These are phyloP conservation scores for Pardosa pseudoannulata DNA, from an alignment of 2,888 invertebrate species.

Conservation along the genomic window DNA sequence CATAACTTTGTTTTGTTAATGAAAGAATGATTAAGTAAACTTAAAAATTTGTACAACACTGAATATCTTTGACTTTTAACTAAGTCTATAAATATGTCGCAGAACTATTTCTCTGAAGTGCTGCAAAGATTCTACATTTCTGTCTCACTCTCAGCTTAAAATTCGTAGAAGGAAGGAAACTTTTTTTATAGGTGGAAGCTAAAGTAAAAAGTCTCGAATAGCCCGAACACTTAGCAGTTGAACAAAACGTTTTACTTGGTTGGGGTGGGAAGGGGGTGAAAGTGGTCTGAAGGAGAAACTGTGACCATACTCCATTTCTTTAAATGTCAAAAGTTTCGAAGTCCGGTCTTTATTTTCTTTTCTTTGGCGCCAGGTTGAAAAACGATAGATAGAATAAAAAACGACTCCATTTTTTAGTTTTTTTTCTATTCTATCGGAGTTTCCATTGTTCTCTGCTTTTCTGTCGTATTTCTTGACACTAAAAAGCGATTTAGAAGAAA, in stretches of 20 bases:
- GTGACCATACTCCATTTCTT: background rate
- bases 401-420: background rate
- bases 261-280: background rate
- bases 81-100: too few relatives aligned
- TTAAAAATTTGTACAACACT: too few relatives aligned
- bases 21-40: too few relatives aligned
- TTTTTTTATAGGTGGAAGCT: too few relatives aligned
- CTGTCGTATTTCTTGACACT: background rate
- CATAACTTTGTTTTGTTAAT: too few relatives aligned
- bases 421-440: background rate
- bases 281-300: background rate
- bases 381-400: background rate
- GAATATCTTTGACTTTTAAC: too few relatives aligned
- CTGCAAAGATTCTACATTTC: too few relatives aligned
- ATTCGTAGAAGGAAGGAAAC: too few relatives aligned
- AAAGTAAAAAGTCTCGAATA: too few relatives aligned
- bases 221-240: too few relatives aligned
- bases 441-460: background rate
- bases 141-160: too few relatives aligned
- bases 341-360: background rate
- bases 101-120: too few relatives aligned
- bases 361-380: background rate
- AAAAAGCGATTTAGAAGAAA: background rate
- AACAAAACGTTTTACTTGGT: background rate
- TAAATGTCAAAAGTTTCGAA: background rate